Evolutionary conservation across 64 coral and sea anemone genomes (phyloP).

Genomic region (Montipora cactus): DNA sequence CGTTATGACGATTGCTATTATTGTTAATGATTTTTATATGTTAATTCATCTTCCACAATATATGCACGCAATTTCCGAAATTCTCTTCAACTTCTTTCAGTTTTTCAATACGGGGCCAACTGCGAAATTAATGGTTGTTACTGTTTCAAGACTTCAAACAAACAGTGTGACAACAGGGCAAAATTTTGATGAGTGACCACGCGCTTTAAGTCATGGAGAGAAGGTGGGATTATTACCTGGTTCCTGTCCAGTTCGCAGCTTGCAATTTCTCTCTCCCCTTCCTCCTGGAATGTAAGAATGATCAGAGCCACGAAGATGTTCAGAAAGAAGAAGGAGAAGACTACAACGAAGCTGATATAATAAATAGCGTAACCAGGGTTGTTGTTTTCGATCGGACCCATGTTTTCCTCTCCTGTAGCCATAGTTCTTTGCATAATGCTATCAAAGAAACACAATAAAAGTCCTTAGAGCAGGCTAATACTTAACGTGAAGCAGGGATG

Average conservation of each 20-base stretch:
- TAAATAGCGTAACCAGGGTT: slow-evolving; percentile 82
- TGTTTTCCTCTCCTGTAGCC: slow-evolving; percentile 71
- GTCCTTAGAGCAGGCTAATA: neutral
- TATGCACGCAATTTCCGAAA: too few species aligned
- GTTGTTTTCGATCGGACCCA: slow-evolving; percentile 79
- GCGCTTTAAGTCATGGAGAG: neutral
- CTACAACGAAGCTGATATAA: slow-evolving; percentile 94
- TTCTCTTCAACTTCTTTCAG: too few species aligned
- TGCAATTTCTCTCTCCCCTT: slow-evolving; percentile 91
- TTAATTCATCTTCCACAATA: too few species aligned
- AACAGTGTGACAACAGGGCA: too few species aligned
- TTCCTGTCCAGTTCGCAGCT: slow-evolving; percentile 97
- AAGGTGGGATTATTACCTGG: slow-evolving; percentile 48
- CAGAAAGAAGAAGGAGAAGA: slow-evolving; percentile 98
- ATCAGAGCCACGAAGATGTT: slow-evolving; percentile 99
- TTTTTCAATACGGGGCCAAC: too few species aligned
- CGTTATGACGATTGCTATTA: too few species aligned
- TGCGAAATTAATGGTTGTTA: too few species aligned
- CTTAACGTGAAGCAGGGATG: too few species aligned
- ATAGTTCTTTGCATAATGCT: slow-evolving; percentile 95
- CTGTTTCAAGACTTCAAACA: too few species aligned
- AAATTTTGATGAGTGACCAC: too few species aligned
- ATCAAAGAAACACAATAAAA: neutral
- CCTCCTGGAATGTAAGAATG: slow-evolving; percentile 98
- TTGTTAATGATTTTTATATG: too few species aligned